Conservation (phyloP, 2,113 vertebrate genomes). For the Apistogramma diplotaenia region DNA sequence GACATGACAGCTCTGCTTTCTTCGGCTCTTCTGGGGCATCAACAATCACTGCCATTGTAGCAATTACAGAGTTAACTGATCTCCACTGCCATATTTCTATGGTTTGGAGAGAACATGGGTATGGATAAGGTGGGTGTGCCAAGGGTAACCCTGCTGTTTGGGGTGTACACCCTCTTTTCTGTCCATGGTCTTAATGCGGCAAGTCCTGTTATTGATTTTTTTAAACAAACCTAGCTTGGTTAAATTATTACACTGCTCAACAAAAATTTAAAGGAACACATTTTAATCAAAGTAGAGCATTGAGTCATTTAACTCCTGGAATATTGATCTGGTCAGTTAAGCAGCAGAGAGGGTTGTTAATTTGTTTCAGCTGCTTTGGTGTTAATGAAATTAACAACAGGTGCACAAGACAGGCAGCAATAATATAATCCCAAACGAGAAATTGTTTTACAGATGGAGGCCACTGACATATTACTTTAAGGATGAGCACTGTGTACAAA, state of each 20-base stretch:
- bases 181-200: not conserved
- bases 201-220: not conserved
- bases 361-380: no score
- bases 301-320: no score
- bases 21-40: not conserved
- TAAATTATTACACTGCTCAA: not conserved
- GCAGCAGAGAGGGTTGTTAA: no score
- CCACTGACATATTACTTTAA: no score
- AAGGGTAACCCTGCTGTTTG: not conserved
- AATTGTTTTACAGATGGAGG: no score
- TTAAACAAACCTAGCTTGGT: not conserved
- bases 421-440: no score
- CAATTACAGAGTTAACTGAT: not conserved
- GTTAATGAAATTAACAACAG: no score
- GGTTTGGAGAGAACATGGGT: not conserved
- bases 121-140: not conserved
- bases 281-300: no score
- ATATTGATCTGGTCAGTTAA: no score
- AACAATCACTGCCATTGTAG: not conserved
- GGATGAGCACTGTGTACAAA: no score
- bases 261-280: no score
- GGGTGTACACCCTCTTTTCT: not conserved
- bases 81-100: not conserved
- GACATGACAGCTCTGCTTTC: not conserved
- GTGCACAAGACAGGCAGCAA: no score